phyloP scores from a whole-genome alignment of 2,888 invertebrate species.

The Auanema freiburgensis region DNA sequence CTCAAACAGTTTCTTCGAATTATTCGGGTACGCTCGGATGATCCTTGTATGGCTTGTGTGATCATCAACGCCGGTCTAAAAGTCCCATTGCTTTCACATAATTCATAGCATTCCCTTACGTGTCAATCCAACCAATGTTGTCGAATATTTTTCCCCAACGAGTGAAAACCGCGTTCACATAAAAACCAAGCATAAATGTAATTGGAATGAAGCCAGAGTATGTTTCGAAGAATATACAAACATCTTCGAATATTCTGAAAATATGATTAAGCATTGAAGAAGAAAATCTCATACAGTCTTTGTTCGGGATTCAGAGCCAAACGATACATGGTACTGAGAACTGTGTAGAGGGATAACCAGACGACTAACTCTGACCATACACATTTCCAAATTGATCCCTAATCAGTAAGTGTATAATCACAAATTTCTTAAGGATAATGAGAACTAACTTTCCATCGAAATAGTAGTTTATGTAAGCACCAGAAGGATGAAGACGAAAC shows the following conservation, averaged over 20 bases:
- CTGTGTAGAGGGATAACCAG: conserved; percentile 47
- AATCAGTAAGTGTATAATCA: background rate
- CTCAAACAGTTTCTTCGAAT: conserved; percentile 48
- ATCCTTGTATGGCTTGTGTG: conserved; percentile 47
- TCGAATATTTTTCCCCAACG: conserved; percentile 55
- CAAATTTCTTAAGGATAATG: background rate
- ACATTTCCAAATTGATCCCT: conserved; percentile 51
- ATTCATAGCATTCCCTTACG: conserved; percentile 28
- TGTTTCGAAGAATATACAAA: conserved; percentile 56
- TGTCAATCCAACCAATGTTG: conserved; percentile 63
- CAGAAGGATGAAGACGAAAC: conserved; percentile 59
- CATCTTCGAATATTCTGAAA: conserved; percentile 55
- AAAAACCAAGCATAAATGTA: conserved; percentile 61
- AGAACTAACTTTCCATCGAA: conserved; percentile 53
- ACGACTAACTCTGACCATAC: conserved; percentile 50
- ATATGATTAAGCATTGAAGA: background rate
- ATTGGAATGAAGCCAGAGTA: conserved; percentile 59
- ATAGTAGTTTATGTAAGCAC: conserved; percentile 52
- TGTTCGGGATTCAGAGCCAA: conserved; percentile 36
- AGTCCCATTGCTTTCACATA: conserved; percentile 1
- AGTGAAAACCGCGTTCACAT: conserved; percentile 57
- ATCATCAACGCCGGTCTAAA: conserved; percentile 56
- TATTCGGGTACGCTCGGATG: conserved; percentile 43
- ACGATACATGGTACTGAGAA: conserved; percentile 44
- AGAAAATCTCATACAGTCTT: conserved; percentile 36